Evolutionary conservation across 2,888 invertebrate species (phyloP).

Genomic region (Idaea aversata): DNA sequence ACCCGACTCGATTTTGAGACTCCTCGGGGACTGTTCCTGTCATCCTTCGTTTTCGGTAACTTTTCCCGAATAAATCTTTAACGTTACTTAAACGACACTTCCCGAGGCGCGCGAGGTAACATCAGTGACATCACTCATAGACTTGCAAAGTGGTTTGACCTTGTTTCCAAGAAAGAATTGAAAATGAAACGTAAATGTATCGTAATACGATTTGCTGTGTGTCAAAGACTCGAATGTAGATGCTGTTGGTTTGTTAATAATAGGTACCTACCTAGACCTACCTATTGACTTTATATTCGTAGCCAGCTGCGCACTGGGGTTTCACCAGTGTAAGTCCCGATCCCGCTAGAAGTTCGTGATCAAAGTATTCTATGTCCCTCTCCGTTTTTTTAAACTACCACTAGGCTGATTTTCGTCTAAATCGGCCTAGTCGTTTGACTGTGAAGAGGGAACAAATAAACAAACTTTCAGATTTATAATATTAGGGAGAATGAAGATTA

Average conservation of each 20-base stretch:
- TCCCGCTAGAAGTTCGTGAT: too few relatives aligned
- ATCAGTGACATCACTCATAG: conserved; percentile 13
- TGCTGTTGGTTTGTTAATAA: not conserved
- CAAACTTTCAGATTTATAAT: too few relatives aligned
- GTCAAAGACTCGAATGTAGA: not conserved
- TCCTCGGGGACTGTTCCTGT: conserved; percentile 25
- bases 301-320: not conserved
- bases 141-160: conserved; percentile 11
- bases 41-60: conserved; percentile 27
- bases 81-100: conserved; percentile 21
- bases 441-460: too few relatives aligned
- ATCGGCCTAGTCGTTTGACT: too few relatives aligned
- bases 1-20: conserved; percentile 18
- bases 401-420: too few relatives aligned
- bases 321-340: too few relatives aligned
- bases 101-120: conserved; percentile 4
- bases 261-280: not conserved
- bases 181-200: not conserved
- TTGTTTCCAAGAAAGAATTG: conserved; percentile 1
- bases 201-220: not conserved
- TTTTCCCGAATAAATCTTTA: conserved; percentile 26
- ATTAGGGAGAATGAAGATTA: too few relatives aligned
- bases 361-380: too few relatives aligned
- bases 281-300: not conserved
- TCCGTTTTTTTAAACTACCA: too few relatives aligned